These are phyloP conservation scores for Drymonia ruficornis DNA, from an alignment of 2,888 invertebrate species.

Conservation along the genomic window DNA sequence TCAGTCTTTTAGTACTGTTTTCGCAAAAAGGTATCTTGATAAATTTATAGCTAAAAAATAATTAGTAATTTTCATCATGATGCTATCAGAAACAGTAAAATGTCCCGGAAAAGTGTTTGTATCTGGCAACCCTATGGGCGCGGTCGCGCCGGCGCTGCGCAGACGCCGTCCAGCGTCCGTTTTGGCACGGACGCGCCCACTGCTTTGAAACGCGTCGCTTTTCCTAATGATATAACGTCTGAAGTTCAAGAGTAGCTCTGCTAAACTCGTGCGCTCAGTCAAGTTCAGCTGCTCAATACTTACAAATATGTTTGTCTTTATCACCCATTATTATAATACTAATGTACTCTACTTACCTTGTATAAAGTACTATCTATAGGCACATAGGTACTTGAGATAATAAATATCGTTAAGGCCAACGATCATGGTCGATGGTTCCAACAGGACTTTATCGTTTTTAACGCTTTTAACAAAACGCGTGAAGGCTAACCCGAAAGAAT, in stretches of 20 bases:
- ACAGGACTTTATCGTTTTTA: too few species aligned
- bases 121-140: background rate
- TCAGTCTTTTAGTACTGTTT: too few species aligned
- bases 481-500: background rate
- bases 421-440: too few species aligned
- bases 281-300: background rate
- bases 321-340: too few species aligned
- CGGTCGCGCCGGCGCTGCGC: constrained; percentile 31
- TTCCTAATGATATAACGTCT: constrained; percentile 19
- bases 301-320: too few species aligned
- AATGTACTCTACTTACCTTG: too few species aligned
- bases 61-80: background rate
- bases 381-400: too few species aligned
- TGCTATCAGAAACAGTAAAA: background rate
- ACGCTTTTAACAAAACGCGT: background rate
- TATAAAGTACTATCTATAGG: too few species aligned
- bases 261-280: background rate
- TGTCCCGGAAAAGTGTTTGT: background rate
- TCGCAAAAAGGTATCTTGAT: too few species aligned
- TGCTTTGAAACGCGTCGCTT: constrained; percentile 14
- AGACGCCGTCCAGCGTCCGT: constrained; percentile 20
- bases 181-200: constrained; percentile 10
- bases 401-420: too few species aligned
- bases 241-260: constrained; percentile 29
- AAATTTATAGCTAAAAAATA: too few species aligned